phyloP scores from a whole-genome alignment of 2,888 invertebrate species.

The Parnassius apollo region DNA sequence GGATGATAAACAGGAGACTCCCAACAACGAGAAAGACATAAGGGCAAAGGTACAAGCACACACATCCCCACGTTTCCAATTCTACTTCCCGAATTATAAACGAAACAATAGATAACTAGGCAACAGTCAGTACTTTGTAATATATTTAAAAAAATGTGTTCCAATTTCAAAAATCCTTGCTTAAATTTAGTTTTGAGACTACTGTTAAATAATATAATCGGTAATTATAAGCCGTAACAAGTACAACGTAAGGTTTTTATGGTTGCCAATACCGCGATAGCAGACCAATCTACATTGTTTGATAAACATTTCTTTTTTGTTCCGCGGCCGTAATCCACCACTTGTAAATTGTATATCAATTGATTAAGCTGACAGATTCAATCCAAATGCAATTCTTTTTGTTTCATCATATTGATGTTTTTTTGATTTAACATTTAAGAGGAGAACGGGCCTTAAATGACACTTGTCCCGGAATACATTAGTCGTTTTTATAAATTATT shows the following conservation, averaged over 20 bases:
- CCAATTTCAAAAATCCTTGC: not conserved
- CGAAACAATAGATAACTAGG: not conserved
- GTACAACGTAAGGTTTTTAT: slow-evolving; percentile 5
- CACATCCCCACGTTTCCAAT: slow-evolving; percentile 62
- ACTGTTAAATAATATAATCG: no score
- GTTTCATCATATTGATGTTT: slow-evolving; percentile 8
- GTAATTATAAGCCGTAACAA: slow-evolving; percentile 2
- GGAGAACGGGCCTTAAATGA: slow-evolving; percentile 6
- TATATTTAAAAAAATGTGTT: not conserved
- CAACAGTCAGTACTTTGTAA: not conserved
- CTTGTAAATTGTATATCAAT: slow-evolving; percentile 16
- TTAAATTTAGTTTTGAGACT: not conserved
- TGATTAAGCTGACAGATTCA: slow-evolving; percentile 11
- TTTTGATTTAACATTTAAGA: slow-evolving; percentile 14
- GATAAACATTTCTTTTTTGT: slow-evolving; percentile 25
- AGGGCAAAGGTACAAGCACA: slow-evolving; percentile 81
- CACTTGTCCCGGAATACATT: not conserved
- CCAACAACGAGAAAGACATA: slow-evolving; percentile 85
- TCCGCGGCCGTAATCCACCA: slow-evolving; percentile 16
- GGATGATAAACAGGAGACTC: slow-evolving; percentile 85
- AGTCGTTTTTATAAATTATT: not conserved
- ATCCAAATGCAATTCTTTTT: slow-evolving; percentile 18
- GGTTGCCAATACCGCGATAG: slow-evolving; percentile 16
- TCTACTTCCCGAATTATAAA: slow-evolving; percentile 34
- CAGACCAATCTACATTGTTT: slow-evolving; percentile 16